A percentile compares a stretch with the other conserved stretches of the same genome.
Conservation (phyloP, 2,888 invertebrate genomes). For the Agriopis marginaria region DNA sequence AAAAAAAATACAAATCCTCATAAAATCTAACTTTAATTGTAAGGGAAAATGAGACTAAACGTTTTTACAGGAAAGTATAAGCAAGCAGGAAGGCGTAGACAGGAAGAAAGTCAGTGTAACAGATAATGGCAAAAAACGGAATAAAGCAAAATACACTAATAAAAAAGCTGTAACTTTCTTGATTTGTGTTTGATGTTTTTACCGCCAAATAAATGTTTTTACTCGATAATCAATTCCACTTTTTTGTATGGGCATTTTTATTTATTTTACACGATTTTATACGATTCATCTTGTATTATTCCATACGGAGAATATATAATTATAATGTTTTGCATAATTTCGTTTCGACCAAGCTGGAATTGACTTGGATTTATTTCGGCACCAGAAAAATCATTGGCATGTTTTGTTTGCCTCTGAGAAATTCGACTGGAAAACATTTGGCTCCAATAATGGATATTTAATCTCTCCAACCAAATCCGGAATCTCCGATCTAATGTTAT, state of each 20-base stretch:
- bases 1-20: too few species aligned
- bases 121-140: neutral
- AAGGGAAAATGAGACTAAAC: slow-evolving; percentile 1
- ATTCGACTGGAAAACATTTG: neutral
- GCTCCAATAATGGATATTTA: neutral
- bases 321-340: slow-evolving; percentile 9
- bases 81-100: neutral
- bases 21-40: neutral
- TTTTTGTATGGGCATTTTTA: neutral
- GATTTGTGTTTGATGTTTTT: neutral
- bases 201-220: neutral
- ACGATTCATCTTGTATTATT: neutral
- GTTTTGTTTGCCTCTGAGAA: neutral
- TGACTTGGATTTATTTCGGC: slow-evolving; percentile 5
- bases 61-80: neutral
- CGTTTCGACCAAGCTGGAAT: slow-evolving; percentile 3
- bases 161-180: neutral
- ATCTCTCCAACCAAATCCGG: too few species aligned
- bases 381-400: neutral
- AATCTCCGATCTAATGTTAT: too few species aligned
- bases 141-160: neutral
- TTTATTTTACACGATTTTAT: neutral
- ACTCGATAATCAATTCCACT: neutral
- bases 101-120: neutral
- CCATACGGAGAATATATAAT: slow-evolving; percentile 1